Conservation (phyloP, 2,113 vertebrate genomes). For the Bothrops jararaca region DNA sequence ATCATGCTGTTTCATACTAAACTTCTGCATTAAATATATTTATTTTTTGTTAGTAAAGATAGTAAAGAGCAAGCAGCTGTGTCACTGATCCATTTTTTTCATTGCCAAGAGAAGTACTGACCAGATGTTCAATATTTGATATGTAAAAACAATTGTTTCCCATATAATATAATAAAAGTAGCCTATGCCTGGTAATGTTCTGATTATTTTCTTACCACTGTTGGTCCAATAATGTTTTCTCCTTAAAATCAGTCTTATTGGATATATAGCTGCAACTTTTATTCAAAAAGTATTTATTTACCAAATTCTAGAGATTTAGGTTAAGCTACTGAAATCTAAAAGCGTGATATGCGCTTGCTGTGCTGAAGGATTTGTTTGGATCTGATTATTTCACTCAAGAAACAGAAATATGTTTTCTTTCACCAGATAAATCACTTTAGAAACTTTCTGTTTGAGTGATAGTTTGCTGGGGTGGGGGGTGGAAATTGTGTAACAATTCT, state of each 20-base stretch:
- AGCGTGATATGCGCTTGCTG: neutral
- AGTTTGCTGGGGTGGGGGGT: neutral
- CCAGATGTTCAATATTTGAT: neutral
- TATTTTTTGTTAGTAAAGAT: neutral
- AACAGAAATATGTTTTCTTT: neutral
- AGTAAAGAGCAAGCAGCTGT: neutral
- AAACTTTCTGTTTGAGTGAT: neutral
- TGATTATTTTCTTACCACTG: neutral
- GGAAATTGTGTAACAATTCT: neutral
- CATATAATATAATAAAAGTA: neutral
- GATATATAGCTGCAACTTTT: neutral
- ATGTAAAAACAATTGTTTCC: neutral
- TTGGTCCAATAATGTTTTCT: neutral
- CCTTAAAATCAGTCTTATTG: neutral
- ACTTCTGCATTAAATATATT: neutral
- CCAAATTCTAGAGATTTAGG: neutral
- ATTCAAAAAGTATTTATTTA: neutral
- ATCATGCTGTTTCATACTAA: neutral
- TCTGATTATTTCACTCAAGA: neutral
- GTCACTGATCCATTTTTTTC: neutral
- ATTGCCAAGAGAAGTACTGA: neutral
- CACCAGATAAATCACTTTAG: neutral
- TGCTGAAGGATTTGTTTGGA: neutral
- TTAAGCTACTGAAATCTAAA: neutral
- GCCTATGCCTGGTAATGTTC: neutral